Percentiles rank a stretch among this genome's conserved stretches.
These are phyloP conservation scores for Enteromius afrohamiltoni DNA, from an alignment of 2,797 vertebrate species.

Conservation along the genomic window DNA sequence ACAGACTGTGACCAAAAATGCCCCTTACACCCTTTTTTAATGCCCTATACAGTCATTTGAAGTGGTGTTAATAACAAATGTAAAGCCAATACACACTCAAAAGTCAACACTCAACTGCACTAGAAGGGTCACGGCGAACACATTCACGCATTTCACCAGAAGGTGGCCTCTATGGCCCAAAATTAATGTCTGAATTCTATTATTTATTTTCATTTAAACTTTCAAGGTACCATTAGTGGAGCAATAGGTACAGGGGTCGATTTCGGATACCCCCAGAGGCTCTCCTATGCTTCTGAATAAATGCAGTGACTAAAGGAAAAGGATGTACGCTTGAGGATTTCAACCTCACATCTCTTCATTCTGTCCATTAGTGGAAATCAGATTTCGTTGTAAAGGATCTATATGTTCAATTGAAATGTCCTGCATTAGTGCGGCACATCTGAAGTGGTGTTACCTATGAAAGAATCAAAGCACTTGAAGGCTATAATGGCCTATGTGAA, in stretches of 20 bases:
- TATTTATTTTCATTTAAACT: background rate
- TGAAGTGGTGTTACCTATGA: slow-evolving; percentile 5
- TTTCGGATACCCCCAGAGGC: background rate
- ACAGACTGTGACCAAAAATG: slow-evolving; percentile 6
- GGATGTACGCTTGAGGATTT: background rate
- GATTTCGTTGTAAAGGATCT: slow-evolving; percentile 9
- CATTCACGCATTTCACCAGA: background rate
- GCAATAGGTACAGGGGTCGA: background rate
- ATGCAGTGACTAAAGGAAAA: background rate
- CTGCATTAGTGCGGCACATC: slow-evolving; percentile 15
- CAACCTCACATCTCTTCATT: background rate
- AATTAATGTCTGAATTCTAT: background rate
- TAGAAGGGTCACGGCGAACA: background rate
- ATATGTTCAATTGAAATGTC: background rate
- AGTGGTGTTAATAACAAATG: background rate
- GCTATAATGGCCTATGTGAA: slow-evolving; percentile 18
- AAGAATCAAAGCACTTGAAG: slow-evolving; percentile 7
- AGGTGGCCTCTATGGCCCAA: background rate
- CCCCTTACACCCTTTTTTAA: background rate
- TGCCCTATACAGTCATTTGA: background rate
- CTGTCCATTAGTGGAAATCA: background rate
- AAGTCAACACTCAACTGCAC: background rate
- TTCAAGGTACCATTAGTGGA: background rate
- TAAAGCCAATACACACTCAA: background rate
- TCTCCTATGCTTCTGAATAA: background rate